Conservation (phyloP, 2,113 vertebrate species). For the Hippocampus barbouri region DNA sequence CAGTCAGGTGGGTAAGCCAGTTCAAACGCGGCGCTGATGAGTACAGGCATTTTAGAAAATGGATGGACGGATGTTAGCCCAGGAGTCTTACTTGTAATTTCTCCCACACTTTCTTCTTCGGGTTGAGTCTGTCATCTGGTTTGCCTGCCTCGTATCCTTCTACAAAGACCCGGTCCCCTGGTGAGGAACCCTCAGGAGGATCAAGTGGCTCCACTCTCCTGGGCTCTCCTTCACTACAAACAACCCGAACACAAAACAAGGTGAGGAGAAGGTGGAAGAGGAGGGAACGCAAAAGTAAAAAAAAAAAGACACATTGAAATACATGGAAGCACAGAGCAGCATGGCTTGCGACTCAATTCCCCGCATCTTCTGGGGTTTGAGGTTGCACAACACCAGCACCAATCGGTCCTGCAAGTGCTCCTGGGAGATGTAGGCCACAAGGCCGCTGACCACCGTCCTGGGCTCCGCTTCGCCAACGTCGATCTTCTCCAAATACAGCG, state of each 20-base stretch:
- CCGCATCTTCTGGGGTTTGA: conserved; percentile 95
- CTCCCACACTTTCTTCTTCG: conserved; percentile 97
- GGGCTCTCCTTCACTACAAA: conserved; percentile 76
- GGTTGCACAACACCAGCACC: conserved; percentile 90
- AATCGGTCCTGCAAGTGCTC: conserved; percentile 85
- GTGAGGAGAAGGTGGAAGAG: background rate
- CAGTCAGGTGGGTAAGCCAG: background rate
- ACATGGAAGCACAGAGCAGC: conserved; percentile 91
- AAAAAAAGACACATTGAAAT: conserved; percentile 27
- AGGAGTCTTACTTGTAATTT: conserved; percentile 83
- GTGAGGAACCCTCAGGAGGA: conserved; percentile 80
- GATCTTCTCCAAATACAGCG: conserved; percentile 89
- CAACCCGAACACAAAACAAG: conserved; percentile 5
- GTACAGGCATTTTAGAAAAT: background rate
- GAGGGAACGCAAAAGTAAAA: background rate
- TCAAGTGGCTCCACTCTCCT: conserved; percentile 87
- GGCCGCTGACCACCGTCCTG: conserved; percentile 89
- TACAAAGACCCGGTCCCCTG: conserved; percentile 84
- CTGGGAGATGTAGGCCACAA: conserved; percentile 83
- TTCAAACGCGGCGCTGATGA: background rate
- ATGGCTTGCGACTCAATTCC: conserved; percentile 95
- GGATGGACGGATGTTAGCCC: background rate
- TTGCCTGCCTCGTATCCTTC: conserved; percentile 84
- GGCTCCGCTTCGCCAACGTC: conserved; percentile 87
- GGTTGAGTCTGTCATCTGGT: conserved; percentile 87